Percentiles rank a stretch among this genome's conserved stretches.
Evolutionary conservation across 2,888 invertebrate genomes (phyloP).

Genomic region (Sturmia bella): DNA sequence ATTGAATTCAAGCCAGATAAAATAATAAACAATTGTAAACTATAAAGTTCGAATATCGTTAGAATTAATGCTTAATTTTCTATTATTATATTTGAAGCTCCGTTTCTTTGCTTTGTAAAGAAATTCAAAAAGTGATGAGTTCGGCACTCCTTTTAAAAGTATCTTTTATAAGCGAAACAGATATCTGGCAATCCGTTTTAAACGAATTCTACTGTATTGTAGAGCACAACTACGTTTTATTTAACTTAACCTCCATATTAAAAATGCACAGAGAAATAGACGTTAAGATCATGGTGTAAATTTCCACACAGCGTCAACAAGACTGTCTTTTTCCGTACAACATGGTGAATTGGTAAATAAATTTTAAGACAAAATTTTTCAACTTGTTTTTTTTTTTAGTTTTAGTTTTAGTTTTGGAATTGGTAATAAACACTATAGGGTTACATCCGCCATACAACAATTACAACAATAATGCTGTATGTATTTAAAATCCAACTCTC

Average conservation of each 20-base stretch:
- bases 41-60: too few species aligned
- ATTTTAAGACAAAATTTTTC: conserved; percentile 57
- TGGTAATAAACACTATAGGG: conserved; percentile 70
- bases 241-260: conserved; percentile 20
- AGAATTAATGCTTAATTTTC: too few species aligned
- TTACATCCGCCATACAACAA: conserved; percentile 63
- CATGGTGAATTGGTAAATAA: conserved; percentile 60
- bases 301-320: conserved; percentile 57
- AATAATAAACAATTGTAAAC: too few species aligned
- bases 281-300: conserved; percentile 64
- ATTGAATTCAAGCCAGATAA: too few species aligned
- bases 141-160: too few species aligned
- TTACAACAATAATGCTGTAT: conserved; percentile 4
- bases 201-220: too few species aligned
- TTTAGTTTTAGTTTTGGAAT: conserved; percentile 60
- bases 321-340: conserved; percentile 52
- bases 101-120: too few species aligned
- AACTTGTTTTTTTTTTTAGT: conserved; percentile 36
- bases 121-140: too few species aligned
- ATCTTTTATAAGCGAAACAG: too few species aligned
- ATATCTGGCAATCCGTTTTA: too few species aligned
- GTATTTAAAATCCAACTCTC: not conserved
- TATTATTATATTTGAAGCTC: too few species aligned
- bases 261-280: conserved; percentile 37
- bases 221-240: conserved; percentile 17